Evolutionary conservation across 2,113 vertebrate genomes (phyloP), one percentile per base, ranked within the genome.

Genomic region (Ammodytes marinus): DNA sequence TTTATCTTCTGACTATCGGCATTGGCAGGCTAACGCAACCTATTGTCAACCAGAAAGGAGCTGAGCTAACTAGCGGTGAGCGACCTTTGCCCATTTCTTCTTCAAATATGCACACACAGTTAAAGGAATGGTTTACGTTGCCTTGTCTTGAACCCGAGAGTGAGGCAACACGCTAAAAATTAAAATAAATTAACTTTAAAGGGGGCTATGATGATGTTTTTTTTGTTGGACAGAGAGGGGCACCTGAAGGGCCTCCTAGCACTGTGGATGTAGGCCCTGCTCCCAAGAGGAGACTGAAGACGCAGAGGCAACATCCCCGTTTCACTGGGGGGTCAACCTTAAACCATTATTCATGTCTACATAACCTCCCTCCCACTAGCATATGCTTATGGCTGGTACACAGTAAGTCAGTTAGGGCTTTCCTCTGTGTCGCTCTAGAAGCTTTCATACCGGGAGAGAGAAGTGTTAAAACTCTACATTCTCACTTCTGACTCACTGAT

Each of bases 391-490:
- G 94, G 91, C 88, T 92, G 93, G 88, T 89, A 88, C 87, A 89
- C 87, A 89, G 87, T 87, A 93, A 88, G 92, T 93, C 92, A 93
- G 84, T 92, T 88, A 83, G 85, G 42, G 87, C 91, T 84, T 42
- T 94, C 91, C 93, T 94, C 84, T 92, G 90, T 80, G 40, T 95
- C 92, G 93, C 95, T 95, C 90, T 94, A 94, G 94, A 95, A 94
- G 95, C 92, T 91, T 95, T 97, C 95, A 93, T 96, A 96, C 93
- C 82, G 52, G 89, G 91, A 93, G 94, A 88, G 93, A 93, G 95
- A 96, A 96, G 97, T 99, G 97, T 96, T 97, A 99, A 99, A 98
- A 98, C 95, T 97, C 94, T 93, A 98, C 94, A 96, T 97, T 99
- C 97, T 96, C 97, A 98, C 97, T 95, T 98, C 95, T 97, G 97